A percentile compares a stretch with the other conserved stretches of the same genome.
phyloP scores from a whole-genome alignment of 64 coral and sea anemone genomes.

The Trachythela sp. region DNA sequence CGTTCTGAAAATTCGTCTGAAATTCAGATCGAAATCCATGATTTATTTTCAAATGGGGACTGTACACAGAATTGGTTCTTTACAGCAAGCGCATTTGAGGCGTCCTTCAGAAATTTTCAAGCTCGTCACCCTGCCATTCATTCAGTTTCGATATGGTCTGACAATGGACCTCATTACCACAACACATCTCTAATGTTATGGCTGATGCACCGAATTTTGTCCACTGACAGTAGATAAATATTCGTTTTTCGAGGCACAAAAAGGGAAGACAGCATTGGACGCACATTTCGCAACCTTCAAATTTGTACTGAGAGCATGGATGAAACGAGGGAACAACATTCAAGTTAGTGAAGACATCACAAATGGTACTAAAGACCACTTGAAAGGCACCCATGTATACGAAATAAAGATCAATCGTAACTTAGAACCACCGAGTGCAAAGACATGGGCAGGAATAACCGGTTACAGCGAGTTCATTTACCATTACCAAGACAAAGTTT shows the following conservation, averaged over 20 bases:
- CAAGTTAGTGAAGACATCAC: slow-evolving; percentile 18
- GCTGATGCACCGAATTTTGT: slow-evolving; percentile 32
- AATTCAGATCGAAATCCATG: slow-evolving; percentile 39
- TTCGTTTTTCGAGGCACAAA: slow-evolving; percentile 53
- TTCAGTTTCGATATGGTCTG: slow-evolving; percentile 41
- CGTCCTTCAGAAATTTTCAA: slow-evolving; percentile 29
- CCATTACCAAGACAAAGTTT: too few species aligned
- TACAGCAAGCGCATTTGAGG: slow-evolving; percentile 33
- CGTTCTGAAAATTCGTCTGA: neutral
- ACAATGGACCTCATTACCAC: slow-evolving; percentile 52
- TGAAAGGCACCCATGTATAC: slow-evolving; percentile 57
- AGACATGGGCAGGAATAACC: slow-evolving; percentile 39
- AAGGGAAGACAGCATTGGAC: slow-evolving; percentile 61
- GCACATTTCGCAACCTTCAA: slow-evolving; percentile 58
- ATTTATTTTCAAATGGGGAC: slow-evolving; percentile 35
- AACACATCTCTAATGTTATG: slow-evolving; percentile 45
- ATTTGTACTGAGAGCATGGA: slow-evolving; percentile 39
- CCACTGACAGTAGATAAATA: slow-evolving; percentile 24
- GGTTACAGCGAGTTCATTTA: too few species aligned
- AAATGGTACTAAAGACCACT: slow-evolving; percentile 30
- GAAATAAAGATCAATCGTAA: slow-evolving; percentile 8
- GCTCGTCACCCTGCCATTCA: slow-evolving; percentile 17
- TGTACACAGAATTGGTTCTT: slow-evolving; percentile 57
- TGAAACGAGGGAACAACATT: slow-evolving; percentile 37
- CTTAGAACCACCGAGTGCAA: slow-evolving; percentile 35